These are phyloP conservation scores for Cataglyphis livida DNA, from an alignment of 2,888 invertebrate genomes.

Conservation along the genomic window DNA sequence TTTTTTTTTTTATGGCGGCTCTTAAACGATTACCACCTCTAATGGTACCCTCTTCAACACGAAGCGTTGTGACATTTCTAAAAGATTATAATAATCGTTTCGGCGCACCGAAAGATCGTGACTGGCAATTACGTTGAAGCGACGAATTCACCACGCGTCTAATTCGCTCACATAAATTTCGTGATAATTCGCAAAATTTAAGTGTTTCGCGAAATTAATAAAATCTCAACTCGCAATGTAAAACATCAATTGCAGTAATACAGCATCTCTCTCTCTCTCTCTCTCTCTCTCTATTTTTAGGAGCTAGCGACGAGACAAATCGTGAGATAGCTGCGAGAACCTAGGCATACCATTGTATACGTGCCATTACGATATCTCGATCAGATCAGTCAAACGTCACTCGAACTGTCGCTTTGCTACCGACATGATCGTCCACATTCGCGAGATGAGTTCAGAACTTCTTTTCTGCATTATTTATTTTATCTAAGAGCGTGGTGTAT, in stretches of 20 bases:
- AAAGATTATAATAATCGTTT: slow-evolving; percentile 29
- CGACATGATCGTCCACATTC: neutral
- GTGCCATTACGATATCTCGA: neutral
- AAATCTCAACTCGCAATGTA: slow-evolving; percentile 83
- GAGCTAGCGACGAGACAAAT: slow-evolving; percentile 83
- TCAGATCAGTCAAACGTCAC: neutral
- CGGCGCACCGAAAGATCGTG: neutral
- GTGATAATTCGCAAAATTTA: neutral
- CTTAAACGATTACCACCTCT: slow-evolving; percentile 62
- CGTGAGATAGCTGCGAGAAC: slow-evolving; percentile 57
- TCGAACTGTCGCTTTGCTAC: slow-evolving; percentile 3
- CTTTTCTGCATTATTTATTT: slow-evolving; percentile 76
- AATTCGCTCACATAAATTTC: neutral
- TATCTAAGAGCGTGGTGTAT: slow-evolving; percentile 81
- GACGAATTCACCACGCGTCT: neutral
- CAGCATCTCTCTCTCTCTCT: slow-evolving; percentile 63
- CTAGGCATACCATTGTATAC: neutral
- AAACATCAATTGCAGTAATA: slow-evolving; percentile 81
- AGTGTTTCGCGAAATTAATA: slow-evolving; percentile 74
- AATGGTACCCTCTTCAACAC: slow-evolving; percentile 7
- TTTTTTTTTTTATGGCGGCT: slow-evolving; percentile 67
- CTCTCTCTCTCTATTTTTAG: slow-evolving; percentile 66
- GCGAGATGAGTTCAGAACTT: slow-evolving; percentile 59
- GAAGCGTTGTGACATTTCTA: slow-evolving; percentile 4
- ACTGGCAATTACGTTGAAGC: neutral